Percentiles rank a stretch among this genome's conserved stretches.
Evolutionary conservation across 1,140 invertebrate genomes (phyloP).

Genomic region (Drosophila takahashii): DNA sequence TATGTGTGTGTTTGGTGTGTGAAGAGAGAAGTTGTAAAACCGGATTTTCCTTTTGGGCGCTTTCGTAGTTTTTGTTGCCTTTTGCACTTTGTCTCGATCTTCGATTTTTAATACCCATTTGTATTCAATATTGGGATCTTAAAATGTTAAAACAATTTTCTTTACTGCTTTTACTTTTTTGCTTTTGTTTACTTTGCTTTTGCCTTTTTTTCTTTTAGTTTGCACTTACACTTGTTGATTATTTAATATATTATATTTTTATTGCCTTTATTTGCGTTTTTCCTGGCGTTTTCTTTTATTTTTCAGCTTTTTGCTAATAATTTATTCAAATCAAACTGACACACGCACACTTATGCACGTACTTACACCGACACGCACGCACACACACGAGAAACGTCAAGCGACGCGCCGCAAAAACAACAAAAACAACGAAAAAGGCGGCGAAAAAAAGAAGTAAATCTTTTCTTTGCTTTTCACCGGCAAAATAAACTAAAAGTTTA

Average conservation of each 20-base stretch:
- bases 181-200: constrained; percentile 31
- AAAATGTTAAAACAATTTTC: constrained; percentile 21
- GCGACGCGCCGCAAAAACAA: constrained; percentile 36
- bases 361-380: constrained; percentile 23
- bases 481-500: constrained; percentile 13
- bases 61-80: constrained; percentile 59
- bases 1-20: constrained; percentile 6
- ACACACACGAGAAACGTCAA: background rate
- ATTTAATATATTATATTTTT: constrained; percentile 7
- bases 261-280: constrained; percentile 35
- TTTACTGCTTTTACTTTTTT: constrained; percentile 18
- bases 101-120: constrained; percentile 59
- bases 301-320: constrained; percentile 53
- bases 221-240: constrained; percentile 58
- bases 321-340: constrained; percentile 58
- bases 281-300: constrained; percentile 31
- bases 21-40: constrained; percentile 76
- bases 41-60: constrained; percentile 80
- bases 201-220: constrained; percentile 8
- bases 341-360: constrained; percentile 20
- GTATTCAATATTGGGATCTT: constrained; percentile 38
- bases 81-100: constrained; percentile 75
- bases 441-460: constrained; percentile 28
- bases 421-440: constrained; percentile 29
- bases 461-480: background rate